Base-by-base conservation (phyloP, 2,888 invertebrate species). In the Halictus ligatus region DNA sequence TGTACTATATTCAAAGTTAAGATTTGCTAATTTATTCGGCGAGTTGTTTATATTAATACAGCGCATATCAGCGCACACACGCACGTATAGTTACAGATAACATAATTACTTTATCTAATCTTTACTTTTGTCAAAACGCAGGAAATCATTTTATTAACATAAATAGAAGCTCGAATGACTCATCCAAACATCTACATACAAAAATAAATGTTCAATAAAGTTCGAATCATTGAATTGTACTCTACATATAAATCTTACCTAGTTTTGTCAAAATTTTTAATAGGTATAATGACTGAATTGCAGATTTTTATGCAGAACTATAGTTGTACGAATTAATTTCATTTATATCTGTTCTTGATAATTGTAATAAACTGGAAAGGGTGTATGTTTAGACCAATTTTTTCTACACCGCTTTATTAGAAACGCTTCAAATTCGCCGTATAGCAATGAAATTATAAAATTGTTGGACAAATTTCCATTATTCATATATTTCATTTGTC, bases 41-140 rank as follows among this genome's bases (percentile, higher is more conserved):
- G 43, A 13, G 64, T 71, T 84, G 2, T 64, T 35, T 75, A 46
- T 13, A 13, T 40, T 35, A 54, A 75, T 46, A 13, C 40, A 71
- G 78, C 12, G 8, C 72, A 35, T 54, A 54, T 29, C 25, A 35
- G 35, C 48, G 78, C 75, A 71, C 35, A 35, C 40, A 13, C 69
- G 54, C 80, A 82, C 82, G 69, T 80, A 21, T 12, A 69, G 67
- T 72, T 48, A 12, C n/a, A 83, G 75, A 86, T 83, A 89, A 80
- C 73, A 73, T 83, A 88, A 86, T 83, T 84, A 82, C 40, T 29
- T 79, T 86, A 87, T 85, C 80, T 87, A 88, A 85, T 86, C 76
- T 86, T 43, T 50, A 79, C 46, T 35, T 58, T n/a, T 43, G 7
- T 69, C 46, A 46, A 64, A 71, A 54, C 72, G 40, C 18, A 35